A percentile compares a stretch with the other conserved stretches of the same genome.
Evolutionary conservation across 2,888 invertebrate species (phyloP).

Genomic region (Stratiomys singularior): DNA sequence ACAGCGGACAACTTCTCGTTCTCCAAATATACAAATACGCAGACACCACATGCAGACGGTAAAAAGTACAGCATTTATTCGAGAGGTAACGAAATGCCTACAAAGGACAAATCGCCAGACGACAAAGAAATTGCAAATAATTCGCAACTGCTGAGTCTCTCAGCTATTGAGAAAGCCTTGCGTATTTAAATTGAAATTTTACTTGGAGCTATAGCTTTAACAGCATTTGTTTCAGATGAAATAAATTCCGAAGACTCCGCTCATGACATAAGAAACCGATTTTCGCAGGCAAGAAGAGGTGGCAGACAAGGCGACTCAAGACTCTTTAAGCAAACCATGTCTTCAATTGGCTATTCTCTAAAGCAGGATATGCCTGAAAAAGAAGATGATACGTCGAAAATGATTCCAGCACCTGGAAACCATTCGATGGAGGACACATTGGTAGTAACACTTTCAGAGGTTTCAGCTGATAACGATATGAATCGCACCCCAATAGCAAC

Average conservation of each 20-base stretch:
- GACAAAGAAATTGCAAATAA: conserved; percentile 49
- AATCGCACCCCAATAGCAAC: not conserved
- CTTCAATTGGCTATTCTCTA: not conserved
- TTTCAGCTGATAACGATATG: not conserved
- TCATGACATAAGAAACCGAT: not conserved
- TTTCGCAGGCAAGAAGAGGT: not conserved
- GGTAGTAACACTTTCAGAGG: not conserved
- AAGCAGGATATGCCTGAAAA: not conserved
- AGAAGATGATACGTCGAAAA: conserved; percentile 11
- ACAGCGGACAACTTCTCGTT: conserved; percentile 5
- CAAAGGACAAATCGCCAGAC: not conserved
- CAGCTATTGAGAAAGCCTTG: conserved; percentile 61
- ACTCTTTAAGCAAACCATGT: not conserved
- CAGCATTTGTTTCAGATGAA: conserved; percentile 55
- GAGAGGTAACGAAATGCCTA: not conserved
- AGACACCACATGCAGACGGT: conserved; percentile 59
- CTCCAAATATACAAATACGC: conserved; percentile 48
- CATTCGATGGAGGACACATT: not conserved
- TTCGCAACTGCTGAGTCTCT: conserved; percentile 60
- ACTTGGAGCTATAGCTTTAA: not conserved
- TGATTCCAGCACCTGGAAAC: not conserved
- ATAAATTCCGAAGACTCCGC: conserved; percentile 58
- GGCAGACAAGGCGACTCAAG: not conserved
- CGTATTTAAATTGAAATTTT: conserved; percentile 53
- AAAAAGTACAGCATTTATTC: conserved; percentile 57